phyloP scores from a whole-genome alignment of 2,113 vertebrate species.

The Seriola quinqueradiata region DNA sequence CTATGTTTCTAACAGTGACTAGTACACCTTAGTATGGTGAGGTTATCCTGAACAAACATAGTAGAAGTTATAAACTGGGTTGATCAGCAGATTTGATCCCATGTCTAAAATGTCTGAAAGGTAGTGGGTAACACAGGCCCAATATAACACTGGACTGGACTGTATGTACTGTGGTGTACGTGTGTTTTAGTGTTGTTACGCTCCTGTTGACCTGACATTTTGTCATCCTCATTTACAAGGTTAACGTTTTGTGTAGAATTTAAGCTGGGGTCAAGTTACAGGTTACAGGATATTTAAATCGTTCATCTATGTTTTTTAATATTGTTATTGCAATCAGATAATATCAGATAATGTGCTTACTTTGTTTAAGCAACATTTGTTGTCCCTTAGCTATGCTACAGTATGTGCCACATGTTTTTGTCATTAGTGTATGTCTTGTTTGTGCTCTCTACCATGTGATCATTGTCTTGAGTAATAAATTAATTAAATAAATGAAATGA shows the following conservation, averaged over 20 bases:
- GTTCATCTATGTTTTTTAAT: too few relatives aligned
- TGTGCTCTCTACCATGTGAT: too few relatives aligned
- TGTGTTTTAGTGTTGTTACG: slow-evolving; percentile 2
- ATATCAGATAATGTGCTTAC: too few relatives aligned
- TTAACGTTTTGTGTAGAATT: background rate
- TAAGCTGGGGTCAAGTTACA: background rate
- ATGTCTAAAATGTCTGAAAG: background rate
- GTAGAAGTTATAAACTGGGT: slow-evolving; percentile 25
- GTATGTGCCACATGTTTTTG: too few relatives aligned
- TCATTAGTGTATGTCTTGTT: too few relatives aligned
- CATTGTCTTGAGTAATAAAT: too few relatives aligned
- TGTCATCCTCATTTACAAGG: background rate
- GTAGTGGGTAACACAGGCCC: background rate
- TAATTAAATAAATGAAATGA: too few relatives aligned
- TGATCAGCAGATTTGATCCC: slow-evolving; percentile 33
- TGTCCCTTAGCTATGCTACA: too few relatives aligned
- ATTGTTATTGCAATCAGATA: too few relatives aligned
- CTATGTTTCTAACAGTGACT: slow-evolving; percentile 11
- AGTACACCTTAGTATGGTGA: too few relatives aligned
- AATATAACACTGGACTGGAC: too few relatives aligned
- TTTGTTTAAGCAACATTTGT: too few relatives aligned
- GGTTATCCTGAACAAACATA: background rate
- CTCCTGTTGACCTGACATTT: background rate
- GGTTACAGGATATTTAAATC: background rate
- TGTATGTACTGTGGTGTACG: background rate